Evolutionary conservation across 2,888 invertebrate species (phyloP).

Genomic region (Cephus pygmeus): DNA sequence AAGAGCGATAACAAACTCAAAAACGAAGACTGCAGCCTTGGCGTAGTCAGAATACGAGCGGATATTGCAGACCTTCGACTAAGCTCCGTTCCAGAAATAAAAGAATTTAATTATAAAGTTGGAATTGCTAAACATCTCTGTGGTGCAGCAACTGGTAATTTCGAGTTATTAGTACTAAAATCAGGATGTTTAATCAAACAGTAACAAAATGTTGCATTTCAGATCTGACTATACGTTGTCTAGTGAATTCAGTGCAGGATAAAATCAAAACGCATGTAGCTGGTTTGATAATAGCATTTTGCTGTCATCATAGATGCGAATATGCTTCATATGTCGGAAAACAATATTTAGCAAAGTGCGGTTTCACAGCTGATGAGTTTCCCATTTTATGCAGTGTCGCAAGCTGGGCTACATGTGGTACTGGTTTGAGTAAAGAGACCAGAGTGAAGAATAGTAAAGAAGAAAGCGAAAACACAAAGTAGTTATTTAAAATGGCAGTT

Average conservation of each 20-base stretch:
- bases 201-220: constrained; percentile 31
- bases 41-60: constrained; percentile 76
- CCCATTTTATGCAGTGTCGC: constrained; percentile 82
- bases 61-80: constrained; percentile 85
- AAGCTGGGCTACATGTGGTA: constrained; percentile 91
- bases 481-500: not conserved
- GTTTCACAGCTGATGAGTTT: constrained; percentile 74
- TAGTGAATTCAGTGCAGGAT: constrained; percentile 66
- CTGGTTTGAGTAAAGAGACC: constrained; percentile 70
- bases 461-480: constrained; percentile 16
- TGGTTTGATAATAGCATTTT: constrained; percentile 83
- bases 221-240: constrained; percentile 81
- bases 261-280: constrained; percentile 58
- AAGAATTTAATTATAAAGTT: constrained; percentile 67
- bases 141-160: constrained; percentile 84
- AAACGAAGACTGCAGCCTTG: constrained; percentile 60
- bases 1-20: constrained; percentile 79
- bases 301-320: constrained; percentile 90
- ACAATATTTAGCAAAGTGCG: constrained; percentile 69
- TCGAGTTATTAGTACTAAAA: constrained; percentile 13
- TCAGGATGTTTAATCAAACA: constrained; percentile 5
- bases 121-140: constrained; percentile 91
- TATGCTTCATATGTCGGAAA: constrained; percentile 79
- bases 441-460: constrained; percentile 6
- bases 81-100: constrained; percentile 68